Base-by-base conservation (phyloP, 2,888 invertebrate species). In the Mamestra brassicae region DNA sequence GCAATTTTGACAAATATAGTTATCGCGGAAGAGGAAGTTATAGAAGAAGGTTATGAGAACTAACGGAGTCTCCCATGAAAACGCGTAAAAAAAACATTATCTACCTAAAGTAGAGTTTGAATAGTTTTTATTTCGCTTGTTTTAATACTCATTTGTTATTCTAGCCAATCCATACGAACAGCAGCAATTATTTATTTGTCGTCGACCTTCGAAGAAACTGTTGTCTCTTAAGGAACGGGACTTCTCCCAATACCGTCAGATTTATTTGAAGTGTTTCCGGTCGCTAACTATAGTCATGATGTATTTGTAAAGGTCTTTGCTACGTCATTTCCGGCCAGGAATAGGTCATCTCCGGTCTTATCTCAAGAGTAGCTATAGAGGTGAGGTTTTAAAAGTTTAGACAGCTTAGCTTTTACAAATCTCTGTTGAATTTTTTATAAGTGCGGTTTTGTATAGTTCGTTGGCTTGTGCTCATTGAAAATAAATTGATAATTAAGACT, bases 281-380 rank as follows among this genome's bases (percentile, higher is more conserved):
- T 55, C 60, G 17, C 60, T 17, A 50, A 60, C 34, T 36, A 50
- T 54, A 73, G 26, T 50, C 47, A 36, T 54, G 17, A 45, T 50
- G 17, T 34, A 47, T 63, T 64, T 65, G 60, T 80, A 62, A n/a
- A 79, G 71, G 38, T 55, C 71, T 79, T 71, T 71, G 72, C 72
- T 71, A 17, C 17, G 62, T 45, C 34, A 62, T 62, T 79, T 71
- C 80, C 71, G 79, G 72, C 0, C 71, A 42, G 50, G 42, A 55
- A 71, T 42, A 17, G 36, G 38, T 42, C 55, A 71, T 57, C 42
- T 79, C 71, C 80, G 71, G 61, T 55, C 26, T 62, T 63, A 36
- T 58, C 63, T 52, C 0, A 36, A 60, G n/a, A 79, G 45, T 54
- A n/a, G 38, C 4, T 10, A 26, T 26, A 54, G 36, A 60, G 15